Base-by-base conservation (phyloP, 30 jellyfish, hydroid and myxozoan genomes). In the Calvadosia cruxmelitensis region DNA sequence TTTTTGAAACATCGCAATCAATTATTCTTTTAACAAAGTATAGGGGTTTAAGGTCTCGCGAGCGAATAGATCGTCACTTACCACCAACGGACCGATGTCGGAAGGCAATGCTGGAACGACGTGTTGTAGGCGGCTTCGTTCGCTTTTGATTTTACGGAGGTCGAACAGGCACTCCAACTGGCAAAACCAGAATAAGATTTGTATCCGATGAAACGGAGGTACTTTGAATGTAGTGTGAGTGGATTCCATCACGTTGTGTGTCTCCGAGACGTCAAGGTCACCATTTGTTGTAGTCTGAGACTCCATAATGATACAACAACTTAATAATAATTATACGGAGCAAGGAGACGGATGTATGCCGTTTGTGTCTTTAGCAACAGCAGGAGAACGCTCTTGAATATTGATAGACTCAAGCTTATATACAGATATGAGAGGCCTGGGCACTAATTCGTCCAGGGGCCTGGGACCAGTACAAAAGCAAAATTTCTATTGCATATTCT, bases 261-360 rank as follows among this genome's bases (percentile, higher is more conserved):
- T n/a, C n/a, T n/a, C n/a, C n/a, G n/a, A n/a, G 15, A 42, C 57
- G 57, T 42, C 57, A 20, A 20, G 57, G 57, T 42, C 57, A 42
- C 57, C 57, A 42, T 42, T 42, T 42, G 57, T 42, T 5, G 57
- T n/a, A n/a, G n/a, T n/a, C n/a, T n/a, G n/a, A n/a, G n/a, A n/a
- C n/a, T n/a, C n/a, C n/a, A n/a, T n/a, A n/a, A n/a, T n/a, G n/a
- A n/a, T n/a, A n/a, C n/a, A n/a, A n/a, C n/a, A n/a, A n/a, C n/a
- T n/a, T n/a, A n/a, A n/a, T n/a, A n/a, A n/a, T n/a, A n/a, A n/a
- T n/a, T n/a, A n/a, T n/a, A n/a, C n/a, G n/a, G n/a, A n/a, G n/a
- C n/a, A n/a, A n/a, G n/a, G n/a, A n/a, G n/a, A n/a, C n/a, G n/a
- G n/a, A n/a, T n/a, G n/a, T n/a, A n/a, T n/a, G n/a, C n/a, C n/a